Percentiles rank a stretch among this genome's conserved stretches.
These are phyloP conservation scores for Rhinolophus ferrumequinum DNA, from an alignment of 2,113 vertebrate genomes.

Conservation along the genomic window DNA sequence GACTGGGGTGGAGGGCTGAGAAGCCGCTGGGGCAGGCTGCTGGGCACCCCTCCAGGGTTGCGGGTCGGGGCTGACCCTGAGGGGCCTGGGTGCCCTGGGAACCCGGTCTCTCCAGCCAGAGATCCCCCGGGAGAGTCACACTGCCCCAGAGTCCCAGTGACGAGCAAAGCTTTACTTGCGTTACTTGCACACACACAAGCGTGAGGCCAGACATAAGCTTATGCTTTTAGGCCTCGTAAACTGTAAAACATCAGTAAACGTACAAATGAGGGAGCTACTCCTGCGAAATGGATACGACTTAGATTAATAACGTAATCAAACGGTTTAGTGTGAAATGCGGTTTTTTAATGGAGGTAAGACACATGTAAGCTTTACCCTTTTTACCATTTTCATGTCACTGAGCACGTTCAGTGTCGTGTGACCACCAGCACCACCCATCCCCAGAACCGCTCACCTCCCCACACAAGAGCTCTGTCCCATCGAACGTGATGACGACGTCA, in stretches of 20 bases:
- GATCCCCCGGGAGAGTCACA: not conserved
- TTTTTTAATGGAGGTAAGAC: not conserved
- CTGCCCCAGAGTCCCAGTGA: not conserved
- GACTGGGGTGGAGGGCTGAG: too few species aligned
- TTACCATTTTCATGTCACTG: not conserved
- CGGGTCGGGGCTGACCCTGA: accelerated
- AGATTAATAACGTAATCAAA: not conserved
- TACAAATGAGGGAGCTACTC: not conserved
- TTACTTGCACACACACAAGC: too few species aligned
- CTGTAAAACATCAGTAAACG: not conserved
- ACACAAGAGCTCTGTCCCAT: not conserved
- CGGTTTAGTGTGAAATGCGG: not conserved
- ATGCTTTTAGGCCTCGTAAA: too few species aligned
- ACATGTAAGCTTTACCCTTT: accelerated
- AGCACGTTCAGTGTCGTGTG: accelerated
- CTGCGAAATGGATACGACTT: not conserved
- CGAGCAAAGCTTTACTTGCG: not conserved
- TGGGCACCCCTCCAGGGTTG: too few species aligned
- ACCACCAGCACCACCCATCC: accelerated
- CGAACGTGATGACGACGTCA: not conserved
- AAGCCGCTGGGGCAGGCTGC: not conserved
- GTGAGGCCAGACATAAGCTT: accelerated
- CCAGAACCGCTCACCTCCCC: too few species aligned
- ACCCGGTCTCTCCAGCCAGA: not conserved
- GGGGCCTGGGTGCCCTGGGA: not conserved